Conservation (phyloP, 2,888 invertebrate genomes). For the Phyllotreta striolata region DNA sequence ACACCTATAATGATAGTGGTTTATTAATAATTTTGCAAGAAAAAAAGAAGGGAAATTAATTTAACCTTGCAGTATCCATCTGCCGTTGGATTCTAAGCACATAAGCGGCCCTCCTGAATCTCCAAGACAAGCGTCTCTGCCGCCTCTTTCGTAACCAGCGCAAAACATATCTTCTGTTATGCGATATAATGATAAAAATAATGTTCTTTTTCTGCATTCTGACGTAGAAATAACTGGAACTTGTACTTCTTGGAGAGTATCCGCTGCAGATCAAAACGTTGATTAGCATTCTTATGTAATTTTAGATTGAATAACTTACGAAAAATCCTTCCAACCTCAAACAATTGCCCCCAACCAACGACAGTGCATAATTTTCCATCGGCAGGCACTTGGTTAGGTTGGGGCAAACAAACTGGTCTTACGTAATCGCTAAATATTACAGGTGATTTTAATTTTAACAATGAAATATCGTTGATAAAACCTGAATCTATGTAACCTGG, state of each 20-base stretch:
- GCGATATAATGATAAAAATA: slow-evolving; percentile 77
- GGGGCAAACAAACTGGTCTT: slow-evolving; percentile 72
- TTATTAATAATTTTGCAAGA: not conserved
- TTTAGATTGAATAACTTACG: slow-evolving; percentile 66
- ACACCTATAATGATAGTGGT: slow-evolving; percentile 64
- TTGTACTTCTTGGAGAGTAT: slow-evolving; percentile 83
- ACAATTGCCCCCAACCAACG: slow-evolving; percentile 83
- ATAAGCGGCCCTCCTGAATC: slow-evolving; percentile 83
- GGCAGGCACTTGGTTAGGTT: slow-evolving; percentile 65
- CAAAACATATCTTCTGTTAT: slow-evolving; percentile 86
- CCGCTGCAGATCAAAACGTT: slow-evolving; percentile 65
- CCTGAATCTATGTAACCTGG: slow-evolving; percentile 78
- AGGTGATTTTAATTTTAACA: slow-evolving; percentile 69
- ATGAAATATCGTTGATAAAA: slow-evolving; percentile 80
- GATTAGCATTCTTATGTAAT: not conserved
- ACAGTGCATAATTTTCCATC: slow-evolving; percentile 78
- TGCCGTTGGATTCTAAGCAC: slow-evolving; percentile 70
- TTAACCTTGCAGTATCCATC: slow-evolving; percentile 55
- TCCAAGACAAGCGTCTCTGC: slow-evolving; percentile 81
- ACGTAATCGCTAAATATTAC: slow-evolving; percentile 70
- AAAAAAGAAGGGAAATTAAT: not conserved
- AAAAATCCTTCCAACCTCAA: slow-evolving; percentile 80
- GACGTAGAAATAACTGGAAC: slow-evolving; percentile 80
- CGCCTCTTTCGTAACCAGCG: slow-evolving; percentile 81
- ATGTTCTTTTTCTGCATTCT: slow-evolving; percentile 77